Base-by-base conservation (phyloP, 2,888 invertebrate genomes). In the Brachylomia viminalis region DNA sequence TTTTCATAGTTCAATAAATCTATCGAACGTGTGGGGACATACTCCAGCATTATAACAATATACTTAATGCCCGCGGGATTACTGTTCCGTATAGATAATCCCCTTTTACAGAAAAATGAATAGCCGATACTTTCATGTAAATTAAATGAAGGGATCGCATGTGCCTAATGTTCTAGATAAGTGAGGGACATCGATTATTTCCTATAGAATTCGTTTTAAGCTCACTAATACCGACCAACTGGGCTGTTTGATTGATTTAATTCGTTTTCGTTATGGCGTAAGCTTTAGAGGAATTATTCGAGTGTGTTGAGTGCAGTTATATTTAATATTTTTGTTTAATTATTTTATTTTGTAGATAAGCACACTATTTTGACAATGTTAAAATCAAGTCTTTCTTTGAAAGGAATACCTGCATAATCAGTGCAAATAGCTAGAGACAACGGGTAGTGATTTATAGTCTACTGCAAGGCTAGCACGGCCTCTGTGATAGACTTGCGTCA, bases 81-180 rank as follows among this genome's bases (percentile, higher is more conserved):
- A 92, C 93, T 94, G 94, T 93, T 95, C 93, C 94, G 93, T 92
- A 90, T 87, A 89, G 93, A 94, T 95, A 95, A 96, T 94, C 95
- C 94, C 94, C 94, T 93, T 94, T 94, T 93, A 95, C 93, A 95
- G 93, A 95, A 96, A 96, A 95, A 95, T 93, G 93, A 94, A 95
- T 94, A 87, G 92, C 89, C 87, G 84, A 90, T 90, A 93, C 94
- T 94, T 93, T 95, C 94, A 96, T 96, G 95, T 95, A 95, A 95
- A 96, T 96, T 93, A 94, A 95, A 94, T 93, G 92, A 92, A 92
- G 92, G 95, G 95, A 92, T 92, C 92, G 91, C 90, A 89, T 91
- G 91, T 90, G 88, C 88, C 75, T 90, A 85, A 88, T 89, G 90
- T 91, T 88, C 89, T 87, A 86, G 89, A 90, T 91, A 84, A 80